Evolutionary conservation across 1,140 invertebrate species (phyloP).

Genomic region (Halotydeus destructor): DNA sequence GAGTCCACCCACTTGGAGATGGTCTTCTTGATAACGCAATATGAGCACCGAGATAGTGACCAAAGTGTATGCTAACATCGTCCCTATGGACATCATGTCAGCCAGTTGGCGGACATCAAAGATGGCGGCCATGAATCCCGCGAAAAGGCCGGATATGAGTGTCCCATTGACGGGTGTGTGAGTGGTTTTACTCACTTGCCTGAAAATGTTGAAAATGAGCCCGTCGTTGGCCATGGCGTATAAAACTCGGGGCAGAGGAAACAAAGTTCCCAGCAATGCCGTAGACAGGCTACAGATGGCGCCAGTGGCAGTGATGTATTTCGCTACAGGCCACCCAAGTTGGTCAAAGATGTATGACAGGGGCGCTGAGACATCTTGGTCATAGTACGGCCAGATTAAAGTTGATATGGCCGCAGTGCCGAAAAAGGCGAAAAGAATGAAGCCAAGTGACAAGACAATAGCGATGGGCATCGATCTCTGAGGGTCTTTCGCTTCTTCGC

Average conservation of each 20-base stretch:
- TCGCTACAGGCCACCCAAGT: constrained; percentile 40
- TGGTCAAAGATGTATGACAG: constrained; percentile 58
- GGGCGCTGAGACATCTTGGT: constrained; percentile 47
- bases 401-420: constrained; percentile 44
- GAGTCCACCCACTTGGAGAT: no score
- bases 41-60: constrained; percentile 23
- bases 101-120: constrained; percentile 56
- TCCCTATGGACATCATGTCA: constrained; percentile 85
- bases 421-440: constrained; percentile 43
- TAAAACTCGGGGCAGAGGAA: constrained; percentile 77
- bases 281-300: constrained; percentile 44
- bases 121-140: constrained; percentile 21
- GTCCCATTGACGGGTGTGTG: constrained; percentile 18
- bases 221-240: constrained; percentile 87
- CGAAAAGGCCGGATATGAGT: constrained; percentile 27
- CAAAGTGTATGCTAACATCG: constrained; percentile 66
- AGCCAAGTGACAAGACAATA: constrained; percentile 40
- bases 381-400: constrained; percentile 11
- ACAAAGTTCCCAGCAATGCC: constrained; percentile 62
- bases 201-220: constrained; percentile 50
- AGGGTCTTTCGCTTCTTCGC: constrained; percentile 1
- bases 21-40: constrained; percentile 38
- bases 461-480: constrained; percentile 28
- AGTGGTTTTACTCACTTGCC: constrained; percentile 16
- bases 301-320: constrained; percentile 54